Evolutionary conservation across 2,888 invertebrate genomes (phyloP).

Genomic region (Kuschelorhynchus macadamiae): DNA sequence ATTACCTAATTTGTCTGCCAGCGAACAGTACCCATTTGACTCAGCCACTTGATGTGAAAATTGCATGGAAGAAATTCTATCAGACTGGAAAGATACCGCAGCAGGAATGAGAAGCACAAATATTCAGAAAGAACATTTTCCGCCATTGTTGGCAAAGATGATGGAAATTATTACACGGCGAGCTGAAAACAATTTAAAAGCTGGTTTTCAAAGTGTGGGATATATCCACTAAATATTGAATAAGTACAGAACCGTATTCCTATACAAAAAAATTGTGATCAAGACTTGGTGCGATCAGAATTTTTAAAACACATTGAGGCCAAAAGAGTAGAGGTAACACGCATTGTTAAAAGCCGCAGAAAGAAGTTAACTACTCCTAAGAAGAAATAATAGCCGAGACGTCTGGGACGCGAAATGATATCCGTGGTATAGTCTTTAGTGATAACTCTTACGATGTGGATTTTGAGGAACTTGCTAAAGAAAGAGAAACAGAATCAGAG

Average conservation of each 20-base stretch:
- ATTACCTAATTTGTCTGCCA: constrained; percentile 6
- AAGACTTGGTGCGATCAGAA: constrained; percentile 12
- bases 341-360: no score
- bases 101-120: constrained; percentile 20
- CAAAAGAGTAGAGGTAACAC: constrained; percentile 3
- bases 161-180: constrained; percentile 10
- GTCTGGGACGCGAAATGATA: background rate
- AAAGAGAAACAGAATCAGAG: constrained; percentile 31
- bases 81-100: constrained; percentile 23
- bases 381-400: background rate
- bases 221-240: constrained; percentile 8
- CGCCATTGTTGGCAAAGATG: constrained; percentile 13
- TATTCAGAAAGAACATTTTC: no score
- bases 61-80: constrained; percentile 15
- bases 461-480: constrained; percentile 36
- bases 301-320: constrained; percentile 9
- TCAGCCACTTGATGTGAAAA: constrained; percentile 2
- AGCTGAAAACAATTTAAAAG: constrained; percentile 11
- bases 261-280: no score
- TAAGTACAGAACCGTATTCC: constrained; percentile 14
- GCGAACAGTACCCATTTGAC: constrained; percentile 15
- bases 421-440: constrained; percentile 14
- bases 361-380: background rate
- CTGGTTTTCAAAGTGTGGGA: constrained; percentile 22
- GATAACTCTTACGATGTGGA: constrained; percentile 38